Evolutionary conservation across 1,140 invertebrate genomes (phyloP).

Genomic region (Polypedilum pembai): DNA sequence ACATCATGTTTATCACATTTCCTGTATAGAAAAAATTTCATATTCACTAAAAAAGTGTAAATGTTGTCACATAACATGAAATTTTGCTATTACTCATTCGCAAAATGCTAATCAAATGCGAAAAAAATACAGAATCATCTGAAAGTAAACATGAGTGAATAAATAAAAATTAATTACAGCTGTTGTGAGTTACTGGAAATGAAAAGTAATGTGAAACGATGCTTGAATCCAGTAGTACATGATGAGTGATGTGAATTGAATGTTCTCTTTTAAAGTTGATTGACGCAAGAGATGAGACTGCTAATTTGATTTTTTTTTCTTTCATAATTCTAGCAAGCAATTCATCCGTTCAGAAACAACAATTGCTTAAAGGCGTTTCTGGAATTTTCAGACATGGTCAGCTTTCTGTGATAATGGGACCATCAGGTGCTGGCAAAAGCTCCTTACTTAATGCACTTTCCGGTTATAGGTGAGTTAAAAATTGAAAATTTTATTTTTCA

Average conservation of each 20-base stretch:
- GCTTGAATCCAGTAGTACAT: not conserved
- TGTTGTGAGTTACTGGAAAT: not conserved
- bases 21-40: too few relatives aligned
- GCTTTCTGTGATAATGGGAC: conserved; percentile 77
- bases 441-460: conserved; percentile 64
- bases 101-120: too few relatives aligned
- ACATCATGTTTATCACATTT: too few relatives aligned
- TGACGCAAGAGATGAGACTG: not conserved
- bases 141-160: too few relatives aligned
- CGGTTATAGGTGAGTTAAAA: conserved; percentile 56
- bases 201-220: not conserved
- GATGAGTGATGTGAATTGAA: too few relatives aligned
- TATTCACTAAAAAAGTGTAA: too few relatives aligned
- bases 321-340: not conserved
- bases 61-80: too few relatives aligned
- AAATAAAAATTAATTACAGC: too few relatives aligned
- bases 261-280: not conserved
- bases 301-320: not conserved
- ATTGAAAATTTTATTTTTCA: not conserved
- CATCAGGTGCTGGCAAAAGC: conserved; percentile 74
- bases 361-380: conserved; percentile 53
- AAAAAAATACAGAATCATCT: too few relatives aligned
- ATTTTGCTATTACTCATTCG: too few relatives aligned
- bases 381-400: conserved; percentile 66
- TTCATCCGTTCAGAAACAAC: not conserved